Evolutionary conservation across 1,140 invertebrate genomes (phyloP).

Genomic region (Protaetia brevitarsis): DNA sequence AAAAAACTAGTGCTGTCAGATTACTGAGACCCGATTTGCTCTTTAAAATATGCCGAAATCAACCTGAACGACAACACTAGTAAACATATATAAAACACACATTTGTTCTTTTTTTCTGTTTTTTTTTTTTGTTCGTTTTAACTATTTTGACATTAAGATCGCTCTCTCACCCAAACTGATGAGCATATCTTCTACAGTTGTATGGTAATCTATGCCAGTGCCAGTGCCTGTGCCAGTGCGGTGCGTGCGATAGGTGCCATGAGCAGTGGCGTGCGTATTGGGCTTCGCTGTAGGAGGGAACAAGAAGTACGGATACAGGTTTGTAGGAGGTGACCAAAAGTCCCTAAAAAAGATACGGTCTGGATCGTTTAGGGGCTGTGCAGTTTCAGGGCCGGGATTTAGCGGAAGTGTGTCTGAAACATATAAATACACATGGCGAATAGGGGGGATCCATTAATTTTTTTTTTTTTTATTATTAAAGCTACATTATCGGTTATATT

Average conservation of each 20-base stretch:
- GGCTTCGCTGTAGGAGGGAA: constrained; percentile 51
- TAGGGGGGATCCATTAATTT: neutral
- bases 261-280: constrained; percentile 46
- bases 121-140: too few relatives aligned
- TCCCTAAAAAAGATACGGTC: constrained; percentile 53
- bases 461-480: neutral
- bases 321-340: constrained; percentile 55
- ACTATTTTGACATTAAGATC: too few relatives aligned
- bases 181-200: constrained; percentile 49
- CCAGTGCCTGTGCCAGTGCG: constrained; percentile 44
- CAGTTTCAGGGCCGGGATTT: constrained; percentile 56
- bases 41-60: neutral
- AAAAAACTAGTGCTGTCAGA: constrained; percentile 9
- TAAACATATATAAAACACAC: constrained; percentile 23
- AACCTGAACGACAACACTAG: neutral
- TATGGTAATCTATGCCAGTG: constrained; percentile 44
- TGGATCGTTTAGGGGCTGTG: constrained; percentile 55
- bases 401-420: constrained; percentile 59
- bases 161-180: constrained; percentile 44
- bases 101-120: too few relatives aligned
- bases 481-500: too few relatives aligned
- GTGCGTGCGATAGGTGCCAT: constrained; percentile 45
- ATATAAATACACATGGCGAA: constrained; percentile 39
- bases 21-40: neutral
- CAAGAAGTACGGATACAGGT: constrained; percentile 58